A percentile compares a stretch with the other conserved stretches of the same genome.
These are phyloP conservation scores for Sporophila hypoxantha DNA, from an alignment of 2,113 vertebrate genomes.

Conservation along the genomic window DNA sequence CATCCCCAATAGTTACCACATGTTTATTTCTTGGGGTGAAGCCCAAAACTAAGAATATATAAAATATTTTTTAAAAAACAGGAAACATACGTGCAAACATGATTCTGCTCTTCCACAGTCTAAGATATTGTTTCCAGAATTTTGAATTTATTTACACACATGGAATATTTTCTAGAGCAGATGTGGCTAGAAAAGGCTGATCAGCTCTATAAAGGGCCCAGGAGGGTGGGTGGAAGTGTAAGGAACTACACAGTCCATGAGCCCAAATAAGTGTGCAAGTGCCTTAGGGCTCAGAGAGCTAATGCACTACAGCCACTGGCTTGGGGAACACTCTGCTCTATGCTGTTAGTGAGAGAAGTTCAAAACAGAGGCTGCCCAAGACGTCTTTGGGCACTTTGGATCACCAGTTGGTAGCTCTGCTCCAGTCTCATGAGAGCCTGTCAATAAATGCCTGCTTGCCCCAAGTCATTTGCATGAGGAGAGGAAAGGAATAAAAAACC, in stretches of 20 bases:
- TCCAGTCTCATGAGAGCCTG: neutral
- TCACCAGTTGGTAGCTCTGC: neutral
- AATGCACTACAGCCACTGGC: neutral
- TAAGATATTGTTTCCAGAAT: neutral
- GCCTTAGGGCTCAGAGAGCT: neutral
- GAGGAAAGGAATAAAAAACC: neutral
- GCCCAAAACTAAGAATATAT: neutral
- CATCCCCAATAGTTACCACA: neutral
- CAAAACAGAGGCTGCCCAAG: neutral
- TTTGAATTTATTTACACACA: neutral
- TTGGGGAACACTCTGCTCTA: neutral
- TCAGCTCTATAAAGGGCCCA: neutral
- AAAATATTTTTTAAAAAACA: fast-evolving
- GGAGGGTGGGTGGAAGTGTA: fast-evolving
- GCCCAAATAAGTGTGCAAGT: neutral
- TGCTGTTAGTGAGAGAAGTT: neutral
- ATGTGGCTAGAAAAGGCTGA: neutral
- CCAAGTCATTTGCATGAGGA: neutral
- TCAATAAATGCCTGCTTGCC: neutral
- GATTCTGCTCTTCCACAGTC: neutral
- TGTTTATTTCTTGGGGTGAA: neutral
- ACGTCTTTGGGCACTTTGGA: neutral
- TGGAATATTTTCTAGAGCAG: neutral
- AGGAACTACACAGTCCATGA: neutral
- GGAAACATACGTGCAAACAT: neutral